Evolutionary conservation across 2,888 invertebrate genomes (phyloP), one percentile per base, ranked within the genome.

Genomic region (Dolichopus griseipennis): DNA sequence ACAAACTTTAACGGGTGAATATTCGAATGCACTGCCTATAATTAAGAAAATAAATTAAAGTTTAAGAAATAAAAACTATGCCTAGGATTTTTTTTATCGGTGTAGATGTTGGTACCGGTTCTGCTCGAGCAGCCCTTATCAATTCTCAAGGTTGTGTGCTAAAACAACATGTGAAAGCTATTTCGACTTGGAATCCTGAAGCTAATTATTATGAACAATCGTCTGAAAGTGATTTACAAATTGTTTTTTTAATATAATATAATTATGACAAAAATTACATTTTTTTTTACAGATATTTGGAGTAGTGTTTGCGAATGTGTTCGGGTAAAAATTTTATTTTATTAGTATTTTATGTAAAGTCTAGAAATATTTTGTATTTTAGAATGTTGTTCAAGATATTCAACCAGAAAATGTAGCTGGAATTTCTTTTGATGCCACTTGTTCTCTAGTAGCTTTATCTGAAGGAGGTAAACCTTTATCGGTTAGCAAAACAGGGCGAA

Each of bases 371-470:
- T 65, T 68, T 68, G 70, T 66, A 70, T 79, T 79, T 64, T 77
- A 92, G 92, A 83, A 85, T 76, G 87, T 91, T 15, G 79, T 83
- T n/a, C 75, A 78, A 65, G 83, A 83, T 68, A 78, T 86, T 71
- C 80, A 84, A 72, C 84, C 85, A 67, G 78, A 82, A 69, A 81
- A 76, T 73, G 85, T 95, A n/a, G 88, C 87, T 81, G 95, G 95
- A 20, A 88, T 97, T 74, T 95, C 96, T 6, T 97, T 97, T 83
- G 96, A 95, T 84, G 97, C 96, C 20, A 97, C 97, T 15, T 97
- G 97, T 78, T 97, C 97, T 0, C 81, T 97, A 70, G 97, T 93
- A 0, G 90, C 87, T 8, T 76, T 97, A 61, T 93, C 91, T 75
- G 82, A 83, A 73, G 81, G 88, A 70, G 88, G 87, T 18, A 81